Conservation (phyloP, 92 coral and sea anemone genomes). For the Zoanthus sansibaricus region DNA sequence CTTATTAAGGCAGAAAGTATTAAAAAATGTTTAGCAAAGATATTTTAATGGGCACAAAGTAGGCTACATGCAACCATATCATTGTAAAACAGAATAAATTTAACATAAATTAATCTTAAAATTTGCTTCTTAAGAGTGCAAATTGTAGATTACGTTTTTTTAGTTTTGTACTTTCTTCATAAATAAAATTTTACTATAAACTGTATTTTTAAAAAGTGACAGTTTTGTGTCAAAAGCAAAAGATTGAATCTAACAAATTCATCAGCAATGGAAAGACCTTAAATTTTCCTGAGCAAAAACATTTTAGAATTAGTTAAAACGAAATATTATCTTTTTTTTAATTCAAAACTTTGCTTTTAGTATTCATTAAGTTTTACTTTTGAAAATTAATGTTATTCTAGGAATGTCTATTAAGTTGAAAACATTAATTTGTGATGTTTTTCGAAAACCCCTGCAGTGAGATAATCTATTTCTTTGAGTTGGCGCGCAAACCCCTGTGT, state of each 20-base stretch:
- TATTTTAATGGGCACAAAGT: background rate
- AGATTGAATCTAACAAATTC: too few species aligned
- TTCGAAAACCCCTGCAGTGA: background rate
- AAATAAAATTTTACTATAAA: background rate
- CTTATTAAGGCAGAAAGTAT: background rate
- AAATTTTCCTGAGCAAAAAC: background rate
- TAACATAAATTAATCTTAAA: background rate
- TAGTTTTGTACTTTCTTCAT: background rate
- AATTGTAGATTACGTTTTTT: background rate
- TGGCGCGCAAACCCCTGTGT: background rate
- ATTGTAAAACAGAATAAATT: background rate
- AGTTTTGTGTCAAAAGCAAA: background rate
- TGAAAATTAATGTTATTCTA: slow-evolving; percentile 11
- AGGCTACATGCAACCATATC: background rate
- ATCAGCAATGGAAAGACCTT: too few species aligned
- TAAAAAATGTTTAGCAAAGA: background rate
- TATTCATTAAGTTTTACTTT: background rate
- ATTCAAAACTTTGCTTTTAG: background rate
- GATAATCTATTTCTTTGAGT: too few species aligned
- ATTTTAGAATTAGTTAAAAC: background rate
- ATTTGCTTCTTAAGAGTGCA: background rate
- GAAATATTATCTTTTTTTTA: background rate
- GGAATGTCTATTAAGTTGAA: background rate
- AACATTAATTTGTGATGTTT: background rate
- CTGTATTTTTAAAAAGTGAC: background rate